phyloP scores from a whole-genome alignment of 2,113 vertebrate genomes.

The Lonchura striata region DNA sequence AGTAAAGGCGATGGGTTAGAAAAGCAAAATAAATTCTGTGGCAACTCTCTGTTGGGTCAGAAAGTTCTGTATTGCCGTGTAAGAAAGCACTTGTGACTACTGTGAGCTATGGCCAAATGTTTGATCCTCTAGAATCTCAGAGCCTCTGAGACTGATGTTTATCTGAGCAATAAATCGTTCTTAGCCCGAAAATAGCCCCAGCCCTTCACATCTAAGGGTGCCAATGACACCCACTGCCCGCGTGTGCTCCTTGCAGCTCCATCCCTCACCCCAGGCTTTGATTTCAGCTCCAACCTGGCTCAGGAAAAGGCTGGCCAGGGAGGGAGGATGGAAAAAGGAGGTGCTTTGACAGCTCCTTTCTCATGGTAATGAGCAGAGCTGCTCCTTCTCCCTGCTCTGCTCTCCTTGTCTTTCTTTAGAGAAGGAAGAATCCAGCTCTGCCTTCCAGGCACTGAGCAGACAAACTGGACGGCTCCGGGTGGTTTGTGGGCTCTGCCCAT shows the following conservation, averaged over 20 bases:
- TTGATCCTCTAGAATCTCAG: not conserved
- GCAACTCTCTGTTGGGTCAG: not conserved
- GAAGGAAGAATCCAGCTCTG: not conserved
- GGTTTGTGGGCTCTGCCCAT: not conserved
- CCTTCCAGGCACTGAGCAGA: not conserved
- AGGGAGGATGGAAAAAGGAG: constrained; percentile 55
- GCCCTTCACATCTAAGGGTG: not conserved
- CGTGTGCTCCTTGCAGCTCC: constrained; percentile 33
- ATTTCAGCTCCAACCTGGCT: constrained; percentile 48
- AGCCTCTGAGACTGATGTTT: not conserved
- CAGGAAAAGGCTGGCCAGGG: not conserved
- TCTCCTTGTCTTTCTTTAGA: constrained; percentile 2
- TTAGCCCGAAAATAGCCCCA: not conserved
- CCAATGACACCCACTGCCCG: not conserved
- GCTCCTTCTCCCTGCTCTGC: constrained; percentile 12
- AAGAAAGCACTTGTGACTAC: not conserved
- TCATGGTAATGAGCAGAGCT: constrained; percentile 51
- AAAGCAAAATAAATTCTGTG: not conserved
- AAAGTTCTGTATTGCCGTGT: not conserved
- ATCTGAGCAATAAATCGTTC: not conserved
- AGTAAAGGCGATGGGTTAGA: not conserved
- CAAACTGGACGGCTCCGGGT: not conserved
- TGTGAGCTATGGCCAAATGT: not conserved
- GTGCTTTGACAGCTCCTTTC: constrained; percentile 62
- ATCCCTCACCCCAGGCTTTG: constrained; percentile 40